Conservation (phyloP, 2,888 invertebrate species). For the Amphipoea oculea region DNA sequence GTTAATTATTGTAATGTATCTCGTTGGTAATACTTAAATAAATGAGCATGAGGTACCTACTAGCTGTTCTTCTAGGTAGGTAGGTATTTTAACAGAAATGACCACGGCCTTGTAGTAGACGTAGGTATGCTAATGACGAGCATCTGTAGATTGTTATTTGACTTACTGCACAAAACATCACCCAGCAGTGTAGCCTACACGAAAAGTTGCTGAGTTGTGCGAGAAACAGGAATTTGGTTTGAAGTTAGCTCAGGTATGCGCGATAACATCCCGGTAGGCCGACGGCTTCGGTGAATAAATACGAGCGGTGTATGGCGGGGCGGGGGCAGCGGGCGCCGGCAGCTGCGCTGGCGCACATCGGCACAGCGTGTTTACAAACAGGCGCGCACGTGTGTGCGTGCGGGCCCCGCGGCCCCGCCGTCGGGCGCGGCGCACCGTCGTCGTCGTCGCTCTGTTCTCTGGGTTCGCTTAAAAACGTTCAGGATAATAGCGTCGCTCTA, state of each 20-base stretch:
- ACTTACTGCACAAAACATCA: neutral
- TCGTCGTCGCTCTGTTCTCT: neutral
- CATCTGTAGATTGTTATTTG: neutral
- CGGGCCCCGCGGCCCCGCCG: neutral
- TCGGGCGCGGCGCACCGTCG: neutral
- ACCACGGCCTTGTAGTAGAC: neutral
- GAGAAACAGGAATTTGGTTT: conserved; percentile 34
- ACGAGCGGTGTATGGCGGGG: conserved; percentile 12
- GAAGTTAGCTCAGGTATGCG: conserved; percentile 52
- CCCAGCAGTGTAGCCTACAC: conserved; percentile 12
- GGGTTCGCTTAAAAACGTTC: conserved; percentile 11
- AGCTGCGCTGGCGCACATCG: conserved; percentile 79
- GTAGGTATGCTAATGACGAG: neutral
- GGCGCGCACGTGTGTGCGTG: conserved; percentile 52
- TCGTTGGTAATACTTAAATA: too few species aligned
- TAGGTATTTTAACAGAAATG: neutral
- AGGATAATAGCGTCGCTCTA: neutral
- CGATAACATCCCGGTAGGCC: conserved; percentile 40
- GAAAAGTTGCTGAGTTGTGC: neutral
- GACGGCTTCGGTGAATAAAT: conserved; percentile 33
- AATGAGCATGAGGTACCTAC: too few species aligned
- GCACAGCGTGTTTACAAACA: conserved; percentile 70
- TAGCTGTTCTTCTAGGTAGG: neutral
- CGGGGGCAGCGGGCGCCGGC: conserved; percentile 57
- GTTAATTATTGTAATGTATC: too few species aligned